phyloP scores from a whole-genome alignment of 2,888 invertebrate species.

The Nysson spinosus region DNA sequence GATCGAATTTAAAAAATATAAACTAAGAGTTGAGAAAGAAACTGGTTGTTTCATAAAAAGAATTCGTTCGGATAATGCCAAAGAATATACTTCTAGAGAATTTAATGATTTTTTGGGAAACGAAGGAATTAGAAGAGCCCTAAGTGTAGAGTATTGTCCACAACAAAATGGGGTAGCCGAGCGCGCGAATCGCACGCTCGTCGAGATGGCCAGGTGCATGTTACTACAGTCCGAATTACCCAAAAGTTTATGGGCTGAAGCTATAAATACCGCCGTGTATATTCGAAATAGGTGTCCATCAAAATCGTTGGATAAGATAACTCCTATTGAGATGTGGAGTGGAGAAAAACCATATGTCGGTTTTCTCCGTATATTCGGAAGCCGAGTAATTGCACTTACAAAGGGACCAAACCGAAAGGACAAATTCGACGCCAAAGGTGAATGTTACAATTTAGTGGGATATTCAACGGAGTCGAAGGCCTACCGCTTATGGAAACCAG shows the following conservation, averaged over 20 bases:
- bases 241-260: background rate
- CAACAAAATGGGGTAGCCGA: background rate
- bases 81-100: background rate
- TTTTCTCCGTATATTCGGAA: too few relatives aligned
- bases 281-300: too few relatives aligned
- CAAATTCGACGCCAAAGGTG: too few relatives aligned
- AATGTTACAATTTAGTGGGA: too few relatives aligned
- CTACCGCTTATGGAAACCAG: too few relatives aligned
- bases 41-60: conserved; percentile 1
- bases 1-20: background rate
- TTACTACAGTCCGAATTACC: background rate
- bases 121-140: background rate
- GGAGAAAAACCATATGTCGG: too few relatives aligned
- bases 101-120: background rate
- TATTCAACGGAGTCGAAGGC: too few relatives aligned
- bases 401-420: too few relatives aligned
- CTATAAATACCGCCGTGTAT: background rate
- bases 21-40: background rate
- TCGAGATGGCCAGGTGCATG: background rate
- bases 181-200: background rate
- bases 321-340: too few relatives aligned
- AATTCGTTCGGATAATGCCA: background rate
- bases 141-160: background rate
- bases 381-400: too few relatives aligned
- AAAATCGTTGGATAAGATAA: too few relatives aligned